Percentiles rank a stretch among this genome's conserved stretches.
These are phyloP conservation scores for Hoplodrina blanda DNA, from an alignment of 2,888 invertebrate genomes.

Conservation along the genomic window DNA sequence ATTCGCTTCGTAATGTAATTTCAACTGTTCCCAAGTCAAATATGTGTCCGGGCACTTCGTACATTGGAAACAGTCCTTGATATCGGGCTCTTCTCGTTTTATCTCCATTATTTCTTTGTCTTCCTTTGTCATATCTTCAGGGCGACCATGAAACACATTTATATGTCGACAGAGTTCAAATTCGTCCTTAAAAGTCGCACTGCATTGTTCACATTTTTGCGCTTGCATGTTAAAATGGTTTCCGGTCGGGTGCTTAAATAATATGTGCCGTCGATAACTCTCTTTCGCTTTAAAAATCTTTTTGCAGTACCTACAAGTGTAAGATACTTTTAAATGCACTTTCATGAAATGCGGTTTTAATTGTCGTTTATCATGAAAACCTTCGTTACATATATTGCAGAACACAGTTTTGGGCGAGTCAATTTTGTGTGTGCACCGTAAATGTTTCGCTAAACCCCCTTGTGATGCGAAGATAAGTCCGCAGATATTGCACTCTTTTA, in stretches of 20 bases:
- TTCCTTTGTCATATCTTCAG: slow-evolving; percentile 45
- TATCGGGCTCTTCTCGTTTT: slow-evolving; percentile 78
- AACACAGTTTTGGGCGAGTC: slow-evolving; percentile 80
- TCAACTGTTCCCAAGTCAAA: slow-evolving; percentile 77
- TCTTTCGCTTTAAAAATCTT: slow-evolving; percentile 85
- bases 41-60: slow-evolving; percentile 81
- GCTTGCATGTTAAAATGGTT: slow-evolving; percentile 58
- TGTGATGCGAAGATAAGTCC: slow-evolving; percentile 83
- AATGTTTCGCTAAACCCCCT: slow-evolving; percentile 83
- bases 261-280: slow-evolving; percentile 81
- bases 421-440: slow-evolving; percentile 83
- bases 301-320: slow-evolving; percentile 80
- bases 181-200: slow-evolving; percentile 80
- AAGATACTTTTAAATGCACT: slow-evolving; percentile 84
- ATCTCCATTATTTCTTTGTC: slow-evolving; percentile 61
- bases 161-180: slow-evolving; percentile 83
- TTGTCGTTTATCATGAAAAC: slow-evolving; percentile 82
- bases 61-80: slow-evolving; percentile 78
- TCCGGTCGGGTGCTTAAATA: slow-evolving; percentile 77
- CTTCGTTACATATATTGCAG: slow-evolving; percentile 83
- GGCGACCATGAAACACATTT: slow-evolving; percentile 70
- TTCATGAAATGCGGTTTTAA: slow-evolving; percentile 83
- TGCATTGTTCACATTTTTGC: slow-evolving; percentile 82
- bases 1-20: slow-evolving; percentile 79
- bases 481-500: slow-evolving; percentile 83